Base-by-base conservation (phyloP, 2,113 vertebrate genomes). In the Clarias magur region DNA sequence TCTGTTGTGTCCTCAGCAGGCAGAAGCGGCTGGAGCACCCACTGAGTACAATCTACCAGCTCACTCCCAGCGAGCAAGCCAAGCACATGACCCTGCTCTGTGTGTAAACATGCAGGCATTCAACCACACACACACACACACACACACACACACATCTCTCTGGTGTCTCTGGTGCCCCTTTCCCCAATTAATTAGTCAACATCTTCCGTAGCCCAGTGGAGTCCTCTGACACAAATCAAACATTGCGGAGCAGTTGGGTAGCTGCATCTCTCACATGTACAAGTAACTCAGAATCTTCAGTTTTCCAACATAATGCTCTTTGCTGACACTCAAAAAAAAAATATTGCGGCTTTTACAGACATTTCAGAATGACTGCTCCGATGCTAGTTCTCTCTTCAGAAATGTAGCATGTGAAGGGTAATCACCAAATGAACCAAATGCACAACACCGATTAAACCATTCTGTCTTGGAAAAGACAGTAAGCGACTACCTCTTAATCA, bases 1-100 rank as follows among this genome's bases (percentile, higher is more conserved):
- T 96, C 96, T 97, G 96, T 95, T 97, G 93, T 92, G 84, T 94
- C 94, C 94, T 95, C 95, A 96, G 94, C 94, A 95, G 94, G 94
- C 95, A 94, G 94, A 94, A 79, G 95, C 94, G 95, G 94, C 95
- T 95, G 95, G 94, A 96, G 95, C 95, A 95, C 93, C 95, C 93
- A 95, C 93, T 94, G 93, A 96, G 95, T 93, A 86, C 85, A 93
- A 92, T 92, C 91, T 93, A 92, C 63, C 93, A 76, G 62, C 42
- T 68, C 82, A 75, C 93, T 92, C 93, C 91, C 93, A 93, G 91
- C 94, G 93, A 93, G 91, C 91, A 93, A 94, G 90, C 91, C 92
- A 91, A 93, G 95, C 95, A 93, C 93, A 93, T 92, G 83, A 83
- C 85, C 79, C 81, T 68, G 85, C 60, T 86, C 76, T 13, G 82